phyloP scores from a whole-genome alignment of 2,113 vertebrate species.

The Fregetta grallaria region DNA sequence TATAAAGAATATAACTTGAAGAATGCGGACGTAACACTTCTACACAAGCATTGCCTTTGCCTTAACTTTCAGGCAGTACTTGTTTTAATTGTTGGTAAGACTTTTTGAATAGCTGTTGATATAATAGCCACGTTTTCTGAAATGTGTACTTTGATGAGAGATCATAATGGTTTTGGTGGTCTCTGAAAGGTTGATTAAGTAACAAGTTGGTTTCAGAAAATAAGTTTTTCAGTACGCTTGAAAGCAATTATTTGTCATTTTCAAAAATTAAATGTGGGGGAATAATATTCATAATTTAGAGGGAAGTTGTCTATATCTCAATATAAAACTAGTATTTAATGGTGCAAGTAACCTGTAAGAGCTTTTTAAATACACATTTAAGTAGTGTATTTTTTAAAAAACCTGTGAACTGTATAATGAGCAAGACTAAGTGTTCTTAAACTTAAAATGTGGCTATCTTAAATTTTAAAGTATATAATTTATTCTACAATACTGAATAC shows the following conservation, averaged over 20 bases:
- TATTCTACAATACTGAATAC: neutral
- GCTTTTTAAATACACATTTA: neutral
- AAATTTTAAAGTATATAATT: no score
- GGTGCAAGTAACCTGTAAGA: neutral
- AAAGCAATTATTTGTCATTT: neutral
- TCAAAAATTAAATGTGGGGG: neutral
- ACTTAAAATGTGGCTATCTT: neutral
- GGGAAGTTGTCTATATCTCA: neutral
- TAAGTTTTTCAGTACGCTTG: neutral
- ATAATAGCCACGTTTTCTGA: neutral
- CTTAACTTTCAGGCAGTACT: neutral
- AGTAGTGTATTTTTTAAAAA: neutral
- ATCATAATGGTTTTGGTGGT: neutral
- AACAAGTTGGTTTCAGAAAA: neutral
- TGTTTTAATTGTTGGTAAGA: neutral
- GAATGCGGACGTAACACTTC: neutral
- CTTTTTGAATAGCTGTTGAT: neutral
- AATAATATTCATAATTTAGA: neutral
- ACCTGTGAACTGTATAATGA: neutral
- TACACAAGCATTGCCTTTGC: neutral
- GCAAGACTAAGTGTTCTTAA: neutral
- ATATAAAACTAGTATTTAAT: neutral
- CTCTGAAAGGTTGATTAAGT: neutral
- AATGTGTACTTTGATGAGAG: neutral
- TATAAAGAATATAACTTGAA: neutral